A percentile compares a stretch with the other conserved stretches of the same genome.
These are phyloP conservation scores for Eurosta solidaginis DNA, from an alignment of 1,140 invertebrate species.

Conservation along the genomic window DNA sequence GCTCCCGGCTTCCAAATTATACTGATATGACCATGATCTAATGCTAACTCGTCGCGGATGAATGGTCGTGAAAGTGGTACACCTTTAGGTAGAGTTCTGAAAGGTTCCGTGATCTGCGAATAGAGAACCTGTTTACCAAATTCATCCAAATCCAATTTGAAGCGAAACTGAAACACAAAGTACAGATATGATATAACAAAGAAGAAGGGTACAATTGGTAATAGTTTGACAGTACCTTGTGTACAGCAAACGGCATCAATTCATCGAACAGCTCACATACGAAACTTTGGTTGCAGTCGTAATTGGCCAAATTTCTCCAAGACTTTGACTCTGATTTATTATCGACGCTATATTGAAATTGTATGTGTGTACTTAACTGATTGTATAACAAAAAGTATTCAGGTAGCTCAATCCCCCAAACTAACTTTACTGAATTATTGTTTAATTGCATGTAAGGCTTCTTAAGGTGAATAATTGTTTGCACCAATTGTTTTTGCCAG, in stretches of 20 bases:
- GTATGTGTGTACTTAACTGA: slow-evolving; percentile 60
- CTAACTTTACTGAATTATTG: slow-evolving; percentile 75
- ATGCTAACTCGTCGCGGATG: slow-evolving; percentile 75
- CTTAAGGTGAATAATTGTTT: not conserved
- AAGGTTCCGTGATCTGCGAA: slow-evolving; percentile 79
- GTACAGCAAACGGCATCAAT: slow-evolving; percentile 86
- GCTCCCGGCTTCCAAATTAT: slow-evolving; percentile 85
- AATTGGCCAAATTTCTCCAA: slow-evolving; percentile 66
- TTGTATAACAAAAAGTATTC: slow-evolving; percentile 60
- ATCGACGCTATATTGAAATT: slow-evolving; percentile 68
- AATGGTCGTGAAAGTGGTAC: slow-evolving; percentile 74
- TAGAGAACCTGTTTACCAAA: slow-evolving; percentile 74
- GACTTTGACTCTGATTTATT: slow-evolving; percentile 6
- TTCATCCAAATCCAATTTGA: slow-evolving; percentile 73
- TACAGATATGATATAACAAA: not conserved
- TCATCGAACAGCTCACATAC: slow-evolving; percentile 65
- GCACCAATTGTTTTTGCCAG: slow-evolving; percentile 40
- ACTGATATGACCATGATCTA: slow-evolving; percentile 82
- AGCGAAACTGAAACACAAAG: slow-evolving; percentile 68
- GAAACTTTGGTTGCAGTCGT: slow-evolving; percentile 61
- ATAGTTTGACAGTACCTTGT: slow-evolving; percentile 67
- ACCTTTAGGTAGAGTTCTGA: slow-evolving; percentile 76
- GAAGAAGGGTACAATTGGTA: not conserved
- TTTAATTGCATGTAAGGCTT: slow-evolving; percentile 50
- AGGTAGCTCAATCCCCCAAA: slow-evolving; percentile 71